These are phyloP conservation scores for Agapornis canus DNA, from an alignment of 2,797 vertebrate species.

Conservation along the genomic window DNA sequence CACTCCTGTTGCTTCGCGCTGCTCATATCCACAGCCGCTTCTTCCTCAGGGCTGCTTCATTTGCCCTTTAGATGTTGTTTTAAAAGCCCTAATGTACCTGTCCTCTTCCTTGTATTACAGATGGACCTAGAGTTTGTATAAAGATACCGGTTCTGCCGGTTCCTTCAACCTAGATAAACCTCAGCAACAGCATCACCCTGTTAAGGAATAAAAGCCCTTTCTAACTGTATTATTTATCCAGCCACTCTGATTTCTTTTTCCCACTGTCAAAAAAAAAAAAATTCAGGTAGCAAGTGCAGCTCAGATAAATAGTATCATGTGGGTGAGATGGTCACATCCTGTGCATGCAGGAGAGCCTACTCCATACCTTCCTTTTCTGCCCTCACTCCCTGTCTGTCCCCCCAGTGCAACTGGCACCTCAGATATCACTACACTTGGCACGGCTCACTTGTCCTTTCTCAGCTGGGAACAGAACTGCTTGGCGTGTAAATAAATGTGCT, in stretches of 20 bases:
- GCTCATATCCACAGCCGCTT: neutral
- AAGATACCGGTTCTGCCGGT: slow-evolving; percentile 37
- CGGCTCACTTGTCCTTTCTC: neutral
- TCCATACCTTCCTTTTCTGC: neutral
- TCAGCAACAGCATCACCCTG: neutral
- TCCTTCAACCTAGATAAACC: neutral
- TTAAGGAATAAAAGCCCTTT: neutral
- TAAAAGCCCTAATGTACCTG: neutral
- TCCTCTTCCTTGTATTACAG: neutral
- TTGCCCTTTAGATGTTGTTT: neutral
- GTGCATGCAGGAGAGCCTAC: neutral
- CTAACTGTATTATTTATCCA: neutral
- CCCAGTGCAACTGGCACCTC: neutral
- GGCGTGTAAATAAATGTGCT: neutral
- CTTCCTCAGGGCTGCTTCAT: neutral
- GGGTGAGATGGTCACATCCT: neutral
- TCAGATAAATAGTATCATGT: neutral
- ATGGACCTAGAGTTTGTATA: neutral
- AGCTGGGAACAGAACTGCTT: slow-evolving; percentile 19
- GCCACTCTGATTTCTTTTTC: neutral
- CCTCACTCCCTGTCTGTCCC: neutral
- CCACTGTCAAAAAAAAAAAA: neutral
- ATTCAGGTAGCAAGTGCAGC: neutral
- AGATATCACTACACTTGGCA: neutral
- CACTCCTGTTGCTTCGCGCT: neutral